A percentile compares a stretch with the other conserved stretches of the same genome.
phyloP scores from a whole-genome alignment of 2,888 invertebrate genomes.

The Hydrotaea diabolus region DNA sequence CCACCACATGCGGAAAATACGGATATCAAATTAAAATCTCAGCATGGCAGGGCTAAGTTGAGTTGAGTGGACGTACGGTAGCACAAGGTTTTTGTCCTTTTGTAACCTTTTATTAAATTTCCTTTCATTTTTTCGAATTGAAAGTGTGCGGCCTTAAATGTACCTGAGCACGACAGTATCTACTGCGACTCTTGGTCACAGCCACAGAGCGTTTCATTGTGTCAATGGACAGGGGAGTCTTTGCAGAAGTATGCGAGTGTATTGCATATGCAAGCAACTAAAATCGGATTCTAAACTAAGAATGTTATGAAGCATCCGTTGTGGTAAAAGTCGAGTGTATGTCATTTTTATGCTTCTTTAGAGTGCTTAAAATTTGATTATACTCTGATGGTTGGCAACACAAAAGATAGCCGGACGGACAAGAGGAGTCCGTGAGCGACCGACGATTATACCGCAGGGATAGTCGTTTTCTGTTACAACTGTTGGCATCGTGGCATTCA shows the following conservation, averaged over 20 bases:
- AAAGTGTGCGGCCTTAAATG: background rate
- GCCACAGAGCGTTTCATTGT: background rate
- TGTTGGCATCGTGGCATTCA: background rate
- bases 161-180: constrained; percentile 14
- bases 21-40: constrained; percentile 37
- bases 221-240: background rate
- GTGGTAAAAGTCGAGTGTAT: background rate
- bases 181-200: constrained; percentile 6
- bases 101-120: constrained; percentile 24
- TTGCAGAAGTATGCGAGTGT: background rate
- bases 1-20: background rate
- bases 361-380: constrained; percentile 57
- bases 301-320: background rate
- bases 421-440: no score
- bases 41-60: constrained; percentile 5
- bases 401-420: background rate
- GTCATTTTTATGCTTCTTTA: constrained; percentile 10
- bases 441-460: background rate
- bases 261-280: background rate
- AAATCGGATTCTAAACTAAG: background rate
- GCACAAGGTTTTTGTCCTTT: background rate
- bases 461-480: background rate
- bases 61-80: background rate
- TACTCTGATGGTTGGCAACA: constrained; percentile 32
- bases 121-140: background rate